Conservation (phyloP, 1,140 invertebrate genomes). For the Drosophila nigrodunni region DNA sequence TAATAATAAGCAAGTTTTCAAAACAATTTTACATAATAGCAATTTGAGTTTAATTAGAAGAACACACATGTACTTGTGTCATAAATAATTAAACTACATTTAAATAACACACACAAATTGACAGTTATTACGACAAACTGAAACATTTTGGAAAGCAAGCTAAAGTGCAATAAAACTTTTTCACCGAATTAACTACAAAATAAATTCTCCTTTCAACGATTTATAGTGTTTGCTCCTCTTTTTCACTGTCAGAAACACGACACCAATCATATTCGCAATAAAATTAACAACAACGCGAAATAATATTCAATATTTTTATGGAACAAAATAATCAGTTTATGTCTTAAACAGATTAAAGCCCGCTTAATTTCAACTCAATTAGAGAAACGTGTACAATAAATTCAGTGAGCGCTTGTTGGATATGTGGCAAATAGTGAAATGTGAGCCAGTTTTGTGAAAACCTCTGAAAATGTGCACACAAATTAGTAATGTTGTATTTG, state of each 20-base stretch:
- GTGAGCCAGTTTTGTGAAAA: no score
- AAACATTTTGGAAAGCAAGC: not conserved
- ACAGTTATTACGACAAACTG: not conserved
- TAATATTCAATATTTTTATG: conserved; percentile 62
- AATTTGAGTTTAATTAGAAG: no score
- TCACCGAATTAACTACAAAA: no score
- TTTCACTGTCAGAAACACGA: no score
- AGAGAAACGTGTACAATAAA: not conserved
- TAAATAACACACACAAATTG: not conserved
- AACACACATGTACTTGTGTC: not conserved
- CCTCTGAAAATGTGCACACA: no score
- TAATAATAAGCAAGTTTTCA: no score
- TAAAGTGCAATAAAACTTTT: no score
- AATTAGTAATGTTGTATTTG: no score
- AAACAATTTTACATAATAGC: no score
- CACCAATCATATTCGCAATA: conserved; percentile 27
- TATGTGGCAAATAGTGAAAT: no score
- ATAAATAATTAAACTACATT: not conserved
- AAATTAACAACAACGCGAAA: conserved; percentile 16
- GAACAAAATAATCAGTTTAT: conserved; percentile 60
- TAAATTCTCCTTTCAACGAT: no score
- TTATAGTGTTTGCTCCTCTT: no score
- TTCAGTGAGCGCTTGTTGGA: not conserved
- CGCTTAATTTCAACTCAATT: not conserved
- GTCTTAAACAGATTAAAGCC: conserved; percentile 49